Conservation (phyloP, 2,797 vertebrate species). For the Acomys russatus region DNA sequence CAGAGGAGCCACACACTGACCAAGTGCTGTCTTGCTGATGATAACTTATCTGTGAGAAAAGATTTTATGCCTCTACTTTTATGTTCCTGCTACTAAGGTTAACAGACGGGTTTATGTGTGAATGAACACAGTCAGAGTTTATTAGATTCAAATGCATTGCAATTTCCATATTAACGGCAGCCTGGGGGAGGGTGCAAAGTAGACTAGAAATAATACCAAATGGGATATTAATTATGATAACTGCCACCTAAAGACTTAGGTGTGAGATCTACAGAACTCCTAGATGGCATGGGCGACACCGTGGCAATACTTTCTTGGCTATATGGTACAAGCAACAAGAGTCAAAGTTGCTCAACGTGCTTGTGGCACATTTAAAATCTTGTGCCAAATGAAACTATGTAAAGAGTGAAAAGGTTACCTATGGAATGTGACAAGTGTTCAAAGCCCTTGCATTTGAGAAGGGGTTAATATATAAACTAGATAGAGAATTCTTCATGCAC, state of each 20-base stretch:
- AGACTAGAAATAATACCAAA: background rate
- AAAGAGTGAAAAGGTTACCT: background rate
- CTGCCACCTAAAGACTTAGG: background rate
- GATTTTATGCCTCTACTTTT: background rate
- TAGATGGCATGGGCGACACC: background rate
- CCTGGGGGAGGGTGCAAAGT: background rate
- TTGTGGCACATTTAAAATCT: background rate
- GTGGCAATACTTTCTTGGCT: background rate
- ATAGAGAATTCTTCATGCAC: background rate
- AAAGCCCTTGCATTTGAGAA: background rate
- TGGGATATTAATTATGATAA: background rate
- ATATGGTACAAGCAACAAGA: background rate
- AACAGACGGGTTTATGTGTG: background rate
- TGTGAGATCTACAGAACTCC: background rate
- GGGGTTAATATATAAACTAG: background rate
- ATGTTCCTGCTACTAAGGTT: background rate
- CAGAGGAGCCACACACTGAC: background rate
- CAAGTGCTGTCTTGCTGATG: background rate
- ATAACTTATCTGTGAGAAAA: background rate
- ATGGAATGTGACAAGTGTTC: background rate
- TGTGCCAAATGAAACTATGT: background rate
- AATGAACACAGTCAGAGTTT: background rate
- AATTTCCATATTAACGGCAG: slow-evolving; percentile 3
- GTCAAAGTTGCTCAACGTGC: background rate
- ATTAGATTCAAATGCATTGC: background rate